Percentiles rank a stretch among this genome's conserved stretches.
Evolutionary conservation across 2,888 invertebrate species (phyloP).

Genomic region (Eumerus sabulonum): DNA sequence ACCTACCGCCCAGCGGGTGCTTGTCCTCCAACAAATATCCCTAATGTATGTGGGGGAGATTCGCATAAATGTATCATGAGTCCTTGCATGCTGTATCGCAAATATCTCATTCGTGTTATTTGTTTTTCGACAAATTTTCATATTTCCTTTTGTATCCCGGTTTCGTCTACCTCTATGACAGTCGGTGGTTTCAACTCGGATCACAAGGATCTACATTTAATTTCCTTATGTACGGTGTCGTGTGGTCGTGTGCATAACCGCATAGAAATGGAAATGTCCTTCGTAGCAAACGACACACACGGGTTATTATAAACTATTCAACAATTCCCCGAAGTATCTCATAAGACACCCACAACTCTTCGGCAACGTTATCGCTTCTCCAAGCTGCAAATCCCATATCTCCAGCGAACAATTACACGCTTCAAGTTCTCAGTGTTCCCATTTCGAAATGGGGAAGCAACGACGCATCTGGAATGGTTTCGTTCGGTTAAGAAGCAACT

Average conservation of each 20-base stretch:
- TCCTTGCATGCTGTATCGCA: constrained; percentile 2
- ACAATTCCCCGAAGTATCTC: constrained; percentile 57
- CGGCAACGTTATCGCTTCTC: constrained; percentile 7
- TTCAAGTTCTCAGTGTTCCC: constrained; percentile 46
- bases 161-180: too few relatives aligned
- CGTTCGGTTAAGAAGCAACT: neutral
- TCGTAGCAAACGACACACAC: constrained; percentile 57
- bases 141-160: constrained; percentile 14
- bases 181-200: too few relatives aligned
- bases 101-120: constrained; percentile 19
- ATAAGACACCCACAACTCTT: constrained; percentile 33
- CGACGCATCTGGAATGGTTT: neutral
- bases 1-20: too few relatives aligned
- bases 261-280: constrained; percentile 56
- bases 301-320: constrained; percentile 64
- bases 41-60: constrained; percentile 43
- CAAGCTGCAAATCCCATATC: constrained; percentile 1
- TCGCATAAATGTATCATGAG: constrained; percentile 39
- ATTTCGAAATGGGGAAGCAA: neutral
- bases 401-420: constrained; percentile 56
- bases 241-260: constrained; percentile 41
- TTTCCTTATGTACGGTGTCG: constrained; percentile 13
- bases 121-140: constrained; percentile 19
- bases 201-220: too few relatives aligned
- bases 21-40: constrained; percentile 14